Percentiles rank a stretch among this genome's conserved stretches.
phyloP scores from a whole-genome alignment of 2,113 vertebrate genomes.

The Periophthalmodon schlosseri region DNA sequence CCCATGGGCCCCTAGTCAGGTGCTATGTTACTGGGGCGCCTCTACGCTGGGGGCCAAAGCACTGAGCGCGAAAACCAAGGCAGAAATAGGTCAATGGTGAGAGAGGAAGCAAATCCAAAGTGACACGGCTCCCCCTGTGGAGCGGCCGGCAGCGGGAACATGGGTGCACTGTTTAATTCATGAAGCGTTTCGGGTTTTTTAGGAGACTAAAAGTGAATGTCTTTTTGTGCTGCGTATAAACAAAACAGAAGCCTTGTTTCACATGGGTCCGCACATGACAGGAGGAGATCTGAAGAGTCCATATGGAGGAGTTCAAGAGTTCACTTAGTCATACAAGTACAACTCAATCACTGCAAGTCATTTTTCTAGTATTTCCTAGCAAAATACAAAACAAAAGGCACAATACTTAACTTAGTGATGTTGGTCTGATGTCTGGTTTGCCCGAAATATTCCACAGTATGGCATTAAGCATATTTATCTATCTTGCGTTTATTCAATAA shows the following conservation, averaged over 20 bases:
- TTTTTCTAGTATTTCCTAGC: background rate
- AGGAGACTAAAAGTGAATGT: slow-evolving; percentile 14
- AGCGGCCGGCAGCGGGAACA: slow-evolving; percentile 26
- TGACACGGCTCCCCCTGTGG: slow-evolving; percentile 34
- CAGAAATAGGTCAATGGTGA: slow-evolving; percentile 58
- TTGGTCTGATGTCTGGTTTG: too few species aligned
- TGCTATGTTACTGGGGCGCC: slow-evolving; percentile 57
- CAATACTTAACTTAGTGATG: too few species aligned
- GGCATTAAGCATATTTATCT: too few species aligned
- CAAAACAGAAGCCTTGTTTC: background rate
- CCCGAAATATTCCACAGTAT: too few species aligned
- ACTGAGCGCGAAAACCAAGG: slow-evolving; percentile 25
- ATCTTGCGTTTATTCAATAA: too few species aligned
- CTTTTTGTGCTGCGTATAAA: background rate
- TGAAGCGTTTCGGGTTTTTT: background rate
- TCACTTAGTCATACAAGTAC: background rate
- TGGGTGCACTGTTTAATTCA: slow-evolving; percentile 28
- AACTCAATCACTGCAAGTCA: background rate
- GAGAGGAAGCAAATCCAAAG: slow-evolving; percentile 47
- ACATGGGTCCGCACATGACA: background rate
- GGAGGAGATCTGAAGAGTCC: background rate
- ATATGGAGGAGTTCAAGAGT: slow-evolving; percentile 18
- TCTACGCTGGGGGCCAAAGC: slow-evolving; percentile 21
- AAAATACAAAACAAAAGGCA: too few species aligned
- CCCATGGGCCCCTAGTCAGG: slow-evolving; percentile 39